Evolutionary conservation across 2,797 vertebrate species (phyloP).

Genomic region (Enoplosus armatus): DNA sequence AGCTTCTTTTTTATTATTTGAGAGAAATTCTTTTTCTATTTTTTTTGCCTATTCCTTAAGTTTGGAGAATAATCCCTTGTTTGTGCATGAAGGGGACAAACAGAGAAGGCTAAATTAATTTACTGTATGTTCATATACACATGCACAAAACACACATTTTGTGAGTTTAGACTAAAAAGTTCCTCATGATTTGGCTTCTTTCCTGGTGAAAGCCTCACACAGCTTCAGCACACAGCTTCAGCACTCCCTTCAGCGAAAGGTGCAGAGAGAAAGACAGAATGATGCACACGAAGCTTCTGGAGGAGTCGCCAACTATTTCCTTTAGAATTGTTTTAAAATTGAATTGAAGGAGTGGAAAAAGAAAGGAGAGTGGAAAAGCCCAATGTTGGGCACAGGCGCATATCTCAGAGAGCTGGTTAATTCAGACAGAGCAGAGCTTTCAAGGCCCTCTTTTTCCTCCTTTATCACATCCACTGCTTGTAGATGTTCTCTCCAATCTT

Average conservation of each 20-base stretch:
- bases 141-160: conserved; percentile 43
- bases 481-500: conserved; percentile 92
- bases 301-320: conserved; percentile 68
- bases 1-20: conserved; percentile 20
- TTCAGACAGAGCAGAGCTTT: conserved; percentile 81
- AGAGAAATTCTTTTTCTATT: conserved; percentile 27
- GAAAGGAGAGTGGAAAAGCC: conserved; percentile 48
- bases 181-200: conserved; percentile 71
- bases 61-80: conserved; percentile 24
- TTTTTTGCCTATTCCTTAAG: conserved; percentile 20
- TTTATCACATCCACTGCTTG: conserved; percentile 80
- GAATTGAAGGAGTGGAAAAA: conserved; percentile 73
- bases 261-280: conserved; percentile 42
- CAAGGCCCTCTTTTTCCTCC: conserved; percentile 74
- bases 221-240: conserved; percentile 39
- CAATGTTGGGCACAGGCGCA: conserved; percentile 65
- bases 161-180: conserved; percentile 64
- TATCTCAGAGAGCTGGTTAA: conserved; percentile 75
- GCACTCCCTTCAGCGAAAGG: conserved; percentile 47
- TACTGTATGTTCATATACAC: neutral
- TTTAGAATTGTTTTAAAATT: conserved; percentile 86
- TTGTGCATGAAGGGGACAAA: conserved; percentile 30
- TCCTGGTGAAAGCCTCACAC: conserved; percentile 63
- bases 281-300: conserved; percentile 59
- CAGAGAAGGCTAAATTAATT: conserved; percentile 49